Evolutionary conservation across 2,797 vertebrate genomes (phyloP), one percentile per base, ranked within the genome.

Genomic region (Anabacerthia variegaticeps): DNA sequence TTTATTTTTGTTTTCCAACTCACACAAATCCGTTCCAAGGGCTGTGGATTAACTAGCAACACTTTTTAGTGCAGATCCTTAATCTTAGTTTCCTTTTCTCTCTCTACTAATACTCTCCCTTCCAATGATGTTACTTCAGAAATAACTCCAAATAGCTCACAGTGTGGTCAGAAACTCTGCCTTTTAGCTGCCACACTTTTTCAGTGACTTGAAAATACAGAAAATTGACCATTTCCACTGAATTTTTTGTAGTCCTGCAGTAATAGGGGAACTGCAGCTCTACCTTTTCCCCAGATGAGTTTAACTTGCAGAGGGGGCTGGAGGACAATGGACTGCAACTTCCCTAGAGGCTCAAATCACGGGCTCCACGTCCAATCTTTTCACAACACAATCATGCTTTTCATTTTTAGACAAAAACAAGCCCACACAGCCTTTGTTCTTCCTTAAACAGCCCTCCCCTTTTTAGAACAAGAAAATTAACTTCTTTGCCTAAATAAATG

Each of bases 401-500:
- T 66, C 23, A 7, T 39, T 74, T 61, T 24, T 19, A 52, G 54
- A 43, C 20, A 71, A 65, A 75, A 89, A 81, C 4, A 44, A 90
- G 22, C 19, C 27, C 5, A 10, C 20, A 4, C 0, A 1, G 44
- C 22, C 44, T 39, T 92, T 85, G 49, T 34, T 48, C 16, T 76
- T 63, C 41, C 73, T 95, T 91, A 63, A 93, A 84, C 77, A 9
- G 18, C 18, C 56, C 34, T n/a, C 34, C 22, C 20, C 34, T 74
- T 91, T 67, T 74, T 49, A 36, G 6, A 43, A 73, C 14, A 92
- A 73, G 24, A 80, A 92, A 95, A 96, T 79, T 32, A 67, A 51
- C 46, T 81, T 94, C 67, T 93, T 80, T 49, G 58, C 88, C 86
- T 92, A 93, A 97, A 92, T 48, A 90, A 95, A 95, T 34, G 17